Percentiles rank a stretch among this genome's conserved stretches.
Evolutionary conservation across 1,140 invertebrate genomes (phyloP).

Genomic region (Pseudobourletiella spinata): DNA sequence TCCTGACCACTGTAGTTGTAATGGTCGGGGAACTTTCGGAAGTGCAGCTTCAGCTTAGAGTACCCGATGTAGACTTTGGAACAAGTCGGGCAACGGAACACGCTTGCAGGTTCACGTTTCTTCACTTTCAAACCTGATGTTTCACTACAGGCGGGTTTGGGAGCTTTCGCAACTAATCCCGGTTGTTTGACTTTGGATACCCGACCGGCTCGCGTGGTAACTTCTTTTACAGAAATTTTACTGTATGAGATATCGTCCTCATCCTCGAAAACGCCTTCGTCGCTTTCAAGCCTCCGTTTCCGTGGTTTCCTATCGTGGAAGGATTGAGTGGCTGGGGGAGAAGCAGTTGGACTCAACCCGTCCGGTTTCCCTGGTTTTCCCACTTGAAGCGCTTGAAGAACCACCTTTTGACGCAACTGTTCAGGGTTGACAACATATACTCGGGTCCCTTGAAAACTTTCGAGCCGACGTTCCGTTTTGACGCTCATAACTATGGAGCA

Average conservation of each 20-base stretch:
- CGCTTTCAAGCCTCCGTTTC: background rate
- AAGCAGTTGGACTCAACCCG: background rate
- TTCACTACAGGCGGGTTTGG: no score
- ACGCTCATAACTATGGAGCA: background rate
- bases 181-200: background rate
- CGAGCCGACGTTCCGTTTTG: background rate
- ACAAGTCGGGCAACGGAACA: conserved; percentile 29
- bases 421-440: background rate
- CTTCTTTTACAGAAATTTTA: background rate
- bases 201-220: conserved; percentile 1
- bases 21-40: conserved; percentile 28
- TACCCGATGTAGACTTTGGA: conserved; percentile 27
- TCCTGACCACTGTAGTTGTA: background rate
- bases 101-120: conserved; percentile 23
- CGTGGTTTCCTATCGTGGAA: background rate
- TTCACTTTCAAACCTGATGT: conserved; percentile 9
- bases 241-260: background rate
- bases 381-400: background rate
- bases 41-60: conserved; percentile 28
- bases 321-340: background rate
- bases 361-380: background rate
- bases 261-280: background rate
- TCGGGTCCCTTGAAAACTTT: background rate
- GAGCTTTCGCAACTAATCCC: background rate
- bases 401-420: background rate